Evolutionary conservation across 2,888 invertebrate species (phyloP).

Genomic region (Sphaerophoria taeniata): DNA sequence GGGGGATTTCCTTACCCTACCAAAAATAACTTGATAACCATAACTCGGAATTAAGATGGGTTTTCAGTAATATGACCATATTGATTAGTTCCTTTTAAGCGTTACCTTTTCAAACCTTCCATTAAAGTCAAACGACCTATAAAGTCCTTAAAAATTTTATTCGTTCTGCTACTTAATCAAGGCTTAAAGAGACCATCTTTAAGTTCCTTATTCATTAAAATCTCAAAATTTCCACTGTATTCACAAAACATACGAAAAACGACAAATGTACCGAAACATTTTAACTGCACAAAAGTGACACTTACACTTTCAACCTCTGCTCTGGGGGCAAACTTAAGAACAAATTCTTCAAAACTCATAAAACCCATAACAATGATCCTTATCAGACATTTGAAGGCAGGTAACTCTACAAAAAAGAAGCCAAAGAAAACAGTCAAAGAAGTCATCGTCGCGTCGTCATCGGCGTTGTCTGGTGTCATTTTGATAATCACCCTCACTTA

Average conservation of each 20-base stretch:
- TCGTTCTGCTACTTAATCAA: neutral
- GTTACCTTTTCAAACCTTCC: too few species aligned
- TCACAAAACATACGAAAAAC: neutral
- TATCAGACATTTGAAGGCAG: neutral
- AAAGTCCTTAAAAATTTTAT: neutral
- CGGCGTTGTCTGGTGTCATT: conserved; percentile 22
- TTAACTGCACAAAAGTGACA: conserved; percentile 7
- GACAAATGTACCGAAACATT: neutral
- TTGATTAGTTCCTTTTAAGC: too few species aligned
- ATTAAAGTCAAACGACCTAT: neutral
- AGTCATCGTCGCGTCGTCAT: neutral
- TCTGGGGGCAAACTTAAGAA: conserved; percentile 16
- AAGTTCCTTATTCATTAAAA: neutral
- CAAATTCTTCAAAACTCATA: conserved; percentile 12
- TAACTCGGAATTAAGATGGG: too few species aligned
- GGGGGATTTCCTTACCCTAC: too few species aligned
- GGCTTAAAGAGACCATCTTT: neutral
- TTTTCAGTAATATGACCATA: too few species aligned
- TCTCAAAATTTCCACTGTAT: neutral
- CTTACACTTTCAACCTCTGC: conserved; percentile 12
- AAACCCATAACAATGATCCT: conserved; percentile 30
- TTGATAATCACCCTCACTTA: conserved; percentile 29
- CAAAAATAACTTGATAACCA: too few species aligned
- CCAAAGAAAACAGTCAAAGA: conserved; percentile 3
- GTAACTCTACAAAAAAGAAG: neutral